Evolutionary conservation across 1,140 invertebrate genomes (phyloP).

Genomic region (Heliconius eleuchia): DNA sequence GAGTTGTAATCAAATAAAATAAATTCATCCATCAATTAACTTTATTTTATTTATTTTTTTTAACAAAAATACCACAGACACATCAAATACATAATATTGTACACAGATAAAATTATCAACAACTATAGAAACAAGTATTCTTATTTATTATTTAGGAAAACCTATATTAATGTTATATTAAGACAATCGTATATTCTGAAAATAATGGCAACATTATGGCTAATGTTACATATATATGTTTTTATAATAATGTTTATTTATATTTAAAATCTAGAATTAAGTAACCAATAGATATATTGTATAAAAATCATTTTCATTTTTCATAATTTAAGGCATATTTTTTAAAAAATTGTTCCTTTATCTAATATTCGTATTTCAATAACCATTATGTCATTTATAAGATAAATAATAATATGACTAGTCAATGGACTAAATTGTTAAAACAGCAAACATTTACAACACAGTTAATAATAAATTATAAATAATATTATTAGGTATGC

Average conservation of each 20-base stretch:
- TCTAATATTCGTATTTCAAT: neutral
- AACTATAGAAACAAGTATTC: neutral
- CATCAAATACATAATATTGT: slow-evolving; percentile 25
- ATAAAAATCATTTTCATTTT: too few species aligned
- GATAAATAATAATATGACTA: slow-evolving; percentile 30
- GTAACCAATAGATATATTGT: neutral
- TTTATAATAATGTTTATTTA: neutral
- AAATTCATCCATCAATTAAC: neutral
- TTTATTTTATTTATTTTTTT: neutral
- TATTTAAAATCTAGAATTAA: neutral
- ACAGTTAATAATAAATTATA: slow-evolving; percentile 28
- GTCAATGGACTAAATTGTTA: slow-evolving; percentile 24
- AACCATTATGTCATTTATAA: neutral
- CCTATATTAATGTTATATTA: neutral
- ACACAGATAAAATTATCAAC: slow-evolving; percentile 21
- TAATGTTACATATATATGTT: neutral
- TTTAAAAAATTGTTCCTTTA: neutral
- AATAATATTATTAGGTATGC: slow-evolving; percentile 27
- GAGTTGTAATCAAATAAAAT: neutral
- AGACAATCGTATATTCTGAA: neutral
- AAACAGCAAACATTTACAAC: slow-evolving; percentile 23
- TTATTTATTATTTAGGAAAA: slow-evolving; percentile 14
- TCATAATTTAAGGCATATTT: too few species aligned
- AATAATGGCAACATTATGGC: neutral
- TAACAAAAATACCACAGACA: slow-evolving; percentile 35